Base-by-base conservation (phyloP, 1,140 invertebrate genomes). In the Stenopsyche tienmushanensis region DNA sequence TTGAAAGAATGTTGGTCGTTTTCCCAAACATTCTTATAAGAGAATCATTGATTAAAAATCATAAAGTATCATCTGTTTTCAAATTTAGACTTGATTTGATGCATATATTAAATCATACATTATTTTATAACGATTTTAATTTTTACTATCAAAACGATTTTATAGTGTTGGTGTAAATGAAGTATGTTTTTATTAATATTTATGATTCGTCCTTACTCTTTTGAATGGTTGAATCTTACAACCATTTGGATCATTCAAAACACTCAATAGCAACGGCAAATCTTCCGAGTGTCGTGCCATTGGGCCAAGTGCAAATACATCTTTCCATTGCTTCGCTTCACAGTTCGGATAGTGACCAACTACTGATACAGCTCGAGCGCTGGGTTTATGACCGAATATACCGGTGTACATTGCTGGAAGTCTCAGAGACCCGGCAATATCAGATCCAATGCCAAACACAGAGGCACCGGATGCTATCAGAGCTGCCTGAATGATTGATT, bases 321-420 rank as follows among this genome's bases (percentile, higher is more conserved):
- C 79, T 10, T 84, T 80, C 77, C 85, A 87, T 42, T 81, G 78
- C 53, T 78, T 73, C 18, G 84, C 83, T 34, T 76, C 73, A 49
- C 81, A 78, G 34, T 77, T 74, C 5, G 86, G 86, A 39, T 80
- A 76, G 52, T 88, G 86, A 74, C 85, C 84, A 66, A 81, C 74
- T 52, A 81, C 76, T 1, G 84, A 86, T 1, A 85, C 73, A 0
- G 80, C 75, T 74, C 86, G 86, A 17, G 88, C 84, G 1, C 87
- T 84, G 1, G 90, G 88, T 74, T 91, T 92, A 71, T 96, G 88
- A 13, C 92, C 92, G 75, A 90, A 94, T 44, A 96, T 83, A 10
- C 94, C 94, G 73, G 87, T 91, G 73, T 92, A 94, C 82, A 90
- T 87, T 3, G 92, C 88, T 0, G 94, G 94, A 67, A 96, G 82